These are phyloP conservation scores for Heliconius himera DNA, from an alignment of 1,140 invertebrate species.

Conservation along the genomic window DNA sequence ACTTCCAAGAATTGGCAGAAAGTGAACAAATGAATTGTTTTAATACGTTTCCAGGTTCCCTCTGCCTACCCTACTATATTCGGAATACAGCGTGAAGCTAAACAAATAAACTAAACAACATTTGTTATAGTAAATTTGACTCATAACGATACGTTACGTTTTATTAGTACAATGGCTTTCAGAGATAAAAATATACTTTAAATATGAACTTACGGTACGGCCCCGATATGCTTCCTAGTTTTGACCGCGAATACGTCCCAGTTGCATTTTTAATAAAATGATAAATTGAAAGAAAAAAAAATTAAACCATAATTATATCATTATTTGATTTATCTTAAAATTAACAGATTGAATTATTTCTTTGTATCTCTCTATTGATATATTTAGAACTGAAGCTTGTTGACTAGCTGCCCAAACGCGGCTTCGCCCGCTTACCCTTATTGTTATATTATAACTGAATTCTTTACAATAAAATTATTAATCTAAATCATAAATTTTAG, in stretches of 20 bases:
- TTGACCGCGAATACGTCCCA: not conserved
- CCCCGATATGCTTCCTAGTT: conserved; percentile 10
- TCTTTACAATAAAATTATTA: too few species aligned
- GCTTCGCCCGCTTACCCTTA: too few species aligned
- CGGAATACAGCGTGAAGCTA: too few species aligned
- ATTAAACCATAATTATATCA: not conserved
- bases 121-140: not conserved
- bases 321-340: not conserved
- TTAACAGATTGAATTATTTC: not conserved
- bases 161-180: not conserved
- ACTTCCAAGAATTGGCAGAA: too few species aligned
- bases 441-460: too few species aligned
- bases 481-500: too few species aligned
- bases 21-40: too few species aligned
- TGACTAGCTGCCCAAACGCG: too few species aligned
- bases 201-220: not conserved
- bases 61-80: too few species aligned
- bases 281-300: too few species aligned
- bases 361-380: not conserved
- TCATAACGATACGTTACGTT: not conserved
- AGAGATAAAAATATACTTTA: not conserved
- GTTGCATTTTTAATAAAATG: not conserved
- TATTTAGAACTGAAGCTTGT: not conserved
- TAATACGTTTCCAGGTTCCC: too few species aligned
- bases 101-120: too few species aligned